These are phyloP conservation scores for Catharus bicknelli DNA, from an alignment of 2,113 vertebrate genomes.

Conservation along the genomic window DNA sequence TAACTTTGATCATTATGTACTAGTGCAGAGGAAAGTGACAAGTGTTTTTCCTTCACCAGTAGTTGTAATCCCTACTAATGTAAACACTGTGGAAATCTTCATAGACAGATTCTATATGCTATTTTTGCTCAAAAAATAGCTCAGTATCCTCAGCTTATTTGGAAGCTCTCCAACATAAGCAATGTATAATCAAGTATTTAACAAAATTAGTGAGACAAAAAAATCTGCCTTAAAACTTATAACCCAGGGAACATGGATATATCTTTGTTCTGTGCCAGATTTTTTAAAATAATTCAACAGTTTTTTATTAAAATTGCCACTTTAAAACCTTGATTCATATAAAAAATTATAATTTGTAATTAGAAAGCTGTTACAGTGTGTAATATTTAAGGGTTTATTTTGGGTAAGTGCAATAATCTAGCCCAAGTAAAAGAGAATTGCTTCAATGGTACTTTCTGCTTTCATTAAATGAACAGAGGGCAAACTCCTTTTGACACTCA, in stretches of 20 bases:
- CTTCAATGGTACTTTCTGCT: not conserved
- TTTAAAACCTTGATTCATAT: not conserved
- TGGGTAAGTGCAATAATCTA: not conserved
- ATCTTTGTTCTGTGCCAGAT: not conserved
- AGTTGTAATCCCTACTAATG: not conserved
- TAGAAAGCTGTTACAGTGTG: not conserved
- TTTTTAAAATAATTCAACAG: not conserved
- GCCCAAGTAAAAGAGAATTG: not conserved
- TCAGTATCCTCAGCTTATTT: not conserved
- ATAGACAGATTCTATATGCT: not conserved
- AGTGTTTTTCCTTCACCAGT: not conserved
- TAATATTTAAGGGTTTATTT: not conserved
- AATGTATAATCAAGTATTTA: not conserved
- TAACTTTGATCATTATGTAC: not conserved
- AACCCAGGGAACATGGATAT: fast-evolving
- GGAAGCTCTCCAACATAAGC: not conserved
- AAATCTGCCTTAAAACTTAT: not conserved
- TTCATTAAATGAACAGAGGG: not conserved
- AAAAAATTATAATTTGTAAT: not conserved
- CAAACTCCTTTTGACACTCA: not conserved
- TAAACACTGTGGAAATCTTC: not conserved
- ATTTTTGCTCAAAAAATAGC: not conserved
- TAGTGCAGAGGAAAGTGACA: not conserved
- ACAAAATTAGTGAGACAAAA: not conserved
- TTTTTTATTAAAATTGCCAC: not conserved